Evolutionary conservation across 2,888 invertebrate genomes (phyloP).

Genomic region (Ptychoptera albimana): DNA sequence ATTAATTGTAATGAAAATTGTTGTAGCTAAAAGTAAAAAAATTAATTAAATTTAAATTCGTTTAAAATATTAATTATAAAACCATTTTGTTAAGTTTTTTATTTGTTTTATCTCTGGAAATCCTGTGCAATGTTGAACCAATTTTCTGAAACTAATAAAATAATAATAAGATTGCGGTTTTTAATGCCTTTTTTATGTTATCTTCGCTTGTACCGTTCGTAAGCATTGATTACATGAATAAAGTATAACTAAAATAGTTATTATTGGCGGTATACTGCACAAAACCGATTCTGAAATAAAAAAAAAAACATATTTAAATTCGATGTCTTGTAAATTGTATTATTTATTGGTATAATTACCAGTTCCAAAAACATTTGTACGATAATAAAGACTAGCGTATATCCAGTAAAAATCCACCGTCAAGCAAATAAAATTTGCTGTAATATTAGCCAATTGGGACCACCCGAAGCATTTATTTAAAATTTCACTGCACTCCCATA

Average conservation of each 20-base stretch:
- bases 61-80: too few relatives aligned
- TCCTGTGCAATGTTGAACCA: too few relatives aligned
- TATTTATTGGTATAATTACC: neutral
- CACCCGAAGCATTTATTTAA: slow-evolving; percentile 1
- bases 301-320: neutral
- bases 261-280: neutral
- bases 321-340: neutral
- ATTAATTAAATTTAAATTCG: too few relatives aligned
- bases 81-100: too few relatives aligned
- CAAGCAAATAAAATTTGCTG: slow-evolving; percentile 1
- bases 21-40: too few relatives aligned
- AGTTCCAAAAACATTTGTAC: neutral
- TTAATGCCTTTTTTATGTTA: too few relatives aligned
- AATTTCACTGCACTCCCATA: neutral
- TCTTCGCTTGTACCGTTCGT: too few relatives aligned
- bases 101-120: too few relatives aligned
- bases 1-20: too few relatives aligned
- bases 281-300: neutral
- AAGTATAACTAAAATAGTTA: neutral
- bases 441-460: slow-evolving; percentile 3
- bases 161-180: too few relatives aligned
- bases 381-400: neutral
- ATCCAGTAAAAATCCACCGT: slow-evolving; percentile 1
- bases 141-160: too few relatives aligned
- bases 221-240: too few relatives aligned